Conservation (phyloP, 2,888 invertebrate species). For the Uropetala carovei region DNA sequence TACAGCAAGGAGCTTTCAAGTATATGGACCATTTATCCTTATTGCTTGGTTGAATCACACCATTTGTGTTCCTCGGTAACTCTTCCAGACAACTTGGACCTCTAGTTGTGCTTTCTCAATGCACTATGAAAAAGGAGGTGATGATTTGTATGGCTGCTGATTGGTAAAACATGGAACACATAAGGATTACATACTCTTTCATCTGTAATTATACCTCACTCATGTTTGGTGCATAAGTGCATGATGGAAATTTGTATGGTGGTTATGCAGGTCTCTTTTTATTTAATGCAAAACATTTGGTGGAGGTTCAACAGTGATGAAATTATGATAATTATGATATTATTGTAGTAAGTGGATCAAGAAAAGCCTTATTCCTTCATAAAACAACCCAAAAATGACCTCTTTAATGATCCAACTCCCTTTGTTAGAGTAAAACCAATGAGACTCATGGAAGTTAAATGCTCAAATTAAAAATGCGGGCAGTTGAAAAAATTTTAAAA, state of each 20-base stretch:
- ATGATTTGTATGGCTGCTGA: not conserved
- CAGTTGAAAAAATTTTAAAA: slow-evolving; percentile 1
- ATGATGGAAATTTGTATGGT: not conserved
- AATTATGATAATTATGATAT: slow-evolving; percentile 6
- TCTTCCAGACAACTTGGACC: not conserved
- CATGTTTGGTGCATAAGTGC: not conserved
- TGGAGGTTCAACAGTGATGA: not conserved
- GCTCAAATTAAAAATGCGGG: slow-evolving; percentile 51
- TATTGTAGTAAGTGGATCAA: slow-evolving; percentile 35
- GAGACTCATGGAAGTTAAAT: slow-evolving; percentile 40
- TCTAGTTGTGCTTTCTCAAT: not conserved
- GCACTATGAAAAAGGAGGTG: not conserved
- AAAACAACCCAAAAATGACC: slow-evolving; percentile 30
- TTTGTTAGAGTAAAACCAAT: slow-evolving; percentile 40
- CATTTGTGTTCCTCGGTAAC: slow-evolving; percentile 45
- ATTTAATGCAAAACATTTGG: not conserved
- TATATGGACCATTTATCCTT: slow-evolving; percentile 8
- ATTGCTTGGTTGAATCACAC: slow-evolving; percentile 5
- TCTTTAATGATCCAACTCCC: slow-evolving; percentile 42
- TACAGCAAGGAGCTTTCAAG: slow-evolving; percentile 30
- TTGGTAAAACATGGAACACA: not conserved
- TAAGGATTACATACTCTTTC: not conserved
- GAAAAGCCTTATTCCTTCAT: slow-evolving; percentile 11
- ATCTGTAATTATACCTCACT: slow-evolving; percentile 5
- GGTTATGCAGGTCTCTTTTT: not conserved